These are phyloP conservation scores for Huso huso DNA, from an alignment of 2,797 vertebrate species.

Conservation along the genomic window DNA sequence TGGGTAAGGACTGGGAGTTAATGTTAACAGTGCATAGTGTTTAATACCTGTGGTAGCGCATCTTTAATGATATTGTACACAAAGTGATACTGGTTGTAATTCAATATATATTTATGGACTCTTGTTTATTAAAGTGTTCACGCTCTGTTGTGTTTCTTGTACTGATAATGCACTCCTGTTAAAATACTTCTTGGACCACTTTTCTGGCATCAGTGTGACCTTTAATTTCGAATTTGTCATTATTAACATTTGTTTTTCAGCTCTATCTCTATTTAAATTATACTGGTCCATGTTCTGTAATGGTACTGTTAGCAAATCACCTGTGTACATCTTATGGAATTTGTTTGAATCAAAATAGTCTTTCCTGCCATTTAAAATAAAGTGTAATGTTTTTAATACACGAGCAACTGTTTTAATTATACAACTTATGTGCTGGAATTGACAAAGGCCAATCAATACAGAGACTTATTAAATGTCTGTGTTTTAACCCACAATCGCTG, in stretches of 20 bases:
- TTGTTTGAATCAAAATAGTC: slow-evolving; percentile 56
- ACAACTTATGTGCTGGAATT: no score
- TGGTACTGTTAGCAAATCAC: slow-evolving; percentile 50
- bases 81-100: slow-evolving; percentile 56
- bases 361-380: slow-evolving; percentile 55
- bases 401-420: not conserved
- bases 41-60: slow-evolving; percentile 52
- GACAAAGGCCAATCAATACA: no score
- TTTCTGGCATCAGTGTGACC: slow-evolving; percentile 23
- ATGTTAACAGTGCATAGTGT: slow-evolving; percentile 56
- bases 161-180: slow-evolving; percentile 46
- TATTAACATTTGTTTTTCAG: slow-evolving; percentile 6
- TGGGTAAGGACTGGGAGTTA: slow-evolving; percentile 25
- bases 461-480: no score
- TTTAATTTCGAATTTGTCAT: not conserved
- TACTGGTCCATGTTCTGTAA: slow-evolving; percentile 52
- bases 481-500: no score
- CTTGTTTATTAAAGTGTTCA: slow-evolving; percentile 56
- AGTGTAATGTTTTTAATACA: slow-evolving; percentile 43
- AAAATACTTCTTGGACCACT: slow-evolving; percentile 40
- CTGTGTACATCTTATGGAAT: slow-evolving; percentile 55
- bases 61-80: slow-evolving; percentile 42
- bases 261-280: slow-evolving; percentile 33
- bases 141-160: slow-evolving; percentile 58
- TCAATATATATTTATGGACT: slow-evolving; percentile 57